phyloP scores from a whole-genome alignment of 1,140 invertebrate species.

The Phymastichus coffea region DNA sequence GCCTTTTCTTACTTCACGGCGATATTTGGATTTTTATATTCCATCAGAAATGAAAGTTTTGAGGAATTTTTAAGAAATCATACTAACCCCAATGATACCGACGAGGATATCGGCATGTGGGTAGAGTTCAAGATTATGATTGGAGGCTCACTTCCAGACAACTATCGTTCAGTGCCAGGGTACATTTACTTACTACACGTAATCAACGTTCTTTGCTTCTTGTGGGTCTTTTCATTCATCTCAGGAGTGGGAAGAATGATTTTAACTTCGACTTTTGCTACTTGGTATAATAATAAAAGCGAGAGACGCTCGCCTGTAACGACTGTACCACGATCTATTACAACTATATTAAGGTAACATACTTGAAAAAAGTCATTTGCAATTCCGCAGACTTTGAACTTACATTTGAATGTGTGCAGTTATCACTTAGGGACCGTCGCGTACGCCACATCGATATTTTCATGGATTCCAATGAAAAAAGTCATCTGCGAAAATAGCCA shows the following conservation, averaged over 20 bases:
- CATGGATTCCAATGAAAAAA: not conserved
- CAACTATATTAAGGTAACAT: not conserved
- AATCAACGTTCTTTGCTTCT: not conserved
- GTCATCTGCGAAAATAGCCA: not conserved
- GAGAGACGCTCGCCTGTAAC: not conserved
- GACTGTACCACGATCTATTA: not conserved
- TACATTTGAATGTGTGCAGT: not conserved
- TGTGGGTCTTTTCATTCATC: not conserved
- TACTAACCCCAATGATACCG: too few relatives aligned
- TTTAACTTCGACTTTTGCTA: not conserved
- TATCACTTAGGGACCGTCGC: conserved; percentile 5
- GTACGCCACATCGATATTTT: not conserved
- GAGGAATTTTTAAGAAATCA: too few relatives aligned
- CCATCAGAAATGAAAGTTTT: not conserved
- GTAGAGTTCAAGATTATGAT: too few relatives aligned
- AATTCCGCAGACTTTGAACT: too few relatives aligned
- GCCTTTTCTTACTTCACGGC: not conserved
- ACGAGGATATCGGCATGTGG: too few relatives aligned
- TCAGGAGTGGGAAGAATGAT: not conserved
- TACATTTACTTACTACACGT: not conserved
- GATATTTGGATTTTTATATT: not conserved
- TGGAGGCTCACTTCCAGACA: too few relatives aligned
- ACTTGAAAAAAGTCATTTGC: too few relatives aligned
- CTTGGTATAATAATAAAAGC: conserved; percentile 5
- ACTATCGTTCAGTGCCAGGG: not conserved